These are phyloP conservation scores for Agapornis canus DNA, from an alignment of 2,797 vertebrate species.

Conservation along the genomic window DNA sequence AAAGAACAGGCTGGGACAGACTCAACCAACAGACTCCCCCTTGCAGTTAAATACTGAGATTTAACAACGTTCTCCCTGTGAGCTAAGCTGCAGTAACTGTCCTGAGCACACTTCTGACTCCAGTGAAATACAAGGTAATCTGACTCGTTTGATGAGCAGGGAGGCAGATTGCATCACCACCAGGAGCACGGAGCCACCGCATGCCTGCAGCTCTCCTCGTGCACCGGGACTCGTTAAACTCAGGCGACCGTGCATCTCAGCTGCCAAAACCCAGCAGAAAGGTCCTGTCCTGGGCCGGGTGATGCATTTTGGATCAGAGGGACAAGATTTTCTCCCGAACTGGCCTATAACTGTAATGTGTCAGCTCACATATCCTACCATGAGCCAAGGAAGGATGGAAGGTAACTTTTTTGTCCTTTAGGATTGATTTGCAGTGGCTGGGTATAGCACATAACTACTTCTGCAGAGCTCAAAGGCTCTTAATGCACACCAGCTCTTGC, in stretches of 20 bases:
- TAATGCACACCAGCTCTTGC: neutral
- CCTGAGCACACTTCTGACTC: neutral
- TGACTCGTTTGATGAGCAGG: accelerated
- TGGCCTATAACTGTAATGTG: neutral
- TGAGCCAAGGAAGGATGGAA: neutral
- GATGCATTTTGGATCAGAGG: neutral
- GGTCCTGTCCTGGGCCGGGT: neutral
- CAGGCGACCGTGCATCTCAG: accelerated
- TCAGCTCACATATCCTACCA: neutral
- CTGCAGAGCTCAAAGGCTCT: neutral
- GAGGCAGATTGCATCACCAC: neutral
- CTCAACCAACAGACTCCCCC: neutral
- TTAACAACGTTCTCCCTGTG: neutral
- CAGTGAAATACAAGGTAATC: neutral
- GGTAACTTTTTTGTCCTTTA: neutral
- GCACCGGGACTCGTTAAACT: neutral
- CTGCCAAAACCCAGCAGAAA: neutral
- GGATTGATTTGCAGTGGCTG: neutral
- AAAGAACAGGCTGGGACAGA: neutral
- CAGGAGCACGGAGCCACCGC: neutral
- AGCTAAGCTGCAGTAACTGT: neutral
- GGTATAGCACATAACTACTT: neutral
- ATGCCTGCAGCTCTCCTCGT: neutral
- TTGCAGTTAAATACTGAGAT: neutral
- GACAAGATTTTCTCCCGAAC: neutral